Percentiles rank a stretch among this genome's conserved stretches.
Evolutionary conservation across 2,888 invertebrate species (phyloP).

Genomic region (Lissocephala sabroskyi): DNA sequence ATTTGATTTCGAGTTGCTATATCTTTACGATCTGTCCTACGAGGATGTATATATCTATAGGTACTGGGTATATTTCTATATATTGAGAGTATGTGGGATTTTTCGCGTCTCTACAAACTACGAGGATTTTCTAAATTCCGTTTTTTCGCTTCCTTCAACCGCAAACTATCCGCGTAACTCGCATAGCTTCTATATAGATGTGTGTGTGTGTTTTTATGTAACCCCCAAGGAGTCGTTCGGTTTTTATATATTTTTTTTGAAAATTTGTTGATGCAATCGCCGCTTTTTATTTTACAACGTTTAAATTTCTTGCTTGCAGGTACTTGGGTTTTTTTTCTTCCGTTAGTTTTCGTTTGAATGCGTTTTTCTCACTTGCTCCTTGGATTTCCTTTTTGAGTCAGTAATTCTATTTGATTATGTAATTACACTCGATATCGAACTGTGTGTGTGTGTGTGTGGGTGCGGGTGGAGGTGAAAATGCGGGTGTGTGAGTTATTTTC

Average conservation of each 20-base stretch:
- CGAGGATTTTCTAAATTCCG: constrained; percentile 38
- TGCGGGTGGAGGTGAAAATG: constrained; percentile 29
- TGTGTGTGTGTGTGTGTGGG: constrained; percentile 29
- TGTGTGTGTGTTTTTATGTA: constrained; percentile 10
- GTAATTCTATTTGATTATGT: constrained; percentile 68
- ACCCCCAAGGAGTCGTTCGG: neutral
- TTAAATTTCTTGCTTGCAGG: constrained; percentile 53
- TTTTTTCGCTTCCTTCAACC: constrained; percentile 18
- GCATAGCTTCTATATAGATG: constrained; percentile 18
- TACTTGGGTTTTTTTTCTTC: constrained; percentile 45
- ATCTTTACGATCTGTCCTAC: too few species aligned
- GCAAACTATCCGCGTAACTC: constrained; percentile 43
- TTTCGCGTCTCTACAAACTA: constrained; percentile 50
- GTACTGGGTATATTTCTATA: constrained; percentile 11
- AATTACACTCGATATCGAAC: constrained; percentile 68
- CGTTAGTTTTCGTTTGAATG: constrained; percentile 13
- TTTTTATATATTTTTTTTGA: constrained; percentile 27
- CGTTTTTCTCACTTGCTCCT: constrained; percentile 13
- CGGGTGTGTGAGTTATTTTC: constrained; percentile 19
- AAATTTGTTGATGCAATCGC: constrained; percentile 43
- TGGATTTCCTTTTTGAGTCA: constrained; percentile 17
- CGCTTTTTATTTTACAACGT: constrained; percentile 8
- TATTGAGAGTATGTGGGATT: constrained; percentile 14
- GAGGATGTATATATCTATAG: too few species aligned
- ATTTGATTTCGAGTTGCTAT: constrained; percentile 4